Base-by-base conservation (phyloP, 2,797 vertebrate genomes). In the Taenioides sp. region DNA sequence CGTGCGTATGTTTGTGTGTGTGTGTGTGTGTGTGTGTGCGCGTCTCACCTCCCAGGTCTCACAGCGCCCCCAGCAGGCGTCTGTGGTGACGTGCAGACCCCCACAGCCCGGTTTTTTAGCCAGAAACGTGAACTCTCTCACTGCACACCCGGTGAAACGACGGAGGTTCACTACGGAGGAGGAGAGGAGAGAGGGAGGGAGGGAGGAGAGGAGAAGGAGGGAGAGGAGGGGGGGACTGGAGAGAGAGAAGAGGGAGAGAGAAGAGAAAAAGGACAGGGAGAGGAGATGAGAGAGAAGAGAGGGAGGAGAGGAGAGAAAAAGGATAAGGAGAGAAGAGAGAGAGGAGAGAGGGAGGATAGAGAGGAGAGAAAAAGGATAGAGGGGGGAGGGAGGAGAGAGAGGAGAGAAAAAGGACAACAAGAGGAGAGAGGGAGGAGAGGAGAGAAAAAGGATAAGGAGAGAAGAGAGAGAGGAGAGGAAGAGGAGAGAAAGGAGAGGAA, bases 21-120 rank as follows among this genome's bases (percentile, higher is more conserved):
- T 31, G 5, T 31, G 28, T 31, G 3, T 31, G 28, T 31, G 28
- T 31, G 28, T 31, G 28, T 2, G 49, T 6, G 4, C 0, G 1
- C 1, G 18, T 22, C 95, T 96, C 87, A 97, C 97, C 95, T 98
- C 96, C 96, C 97, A 99, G 77, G 97, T 98, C 93, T 97, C 94
- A 1, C 97, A 98, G 88, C 97, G 96, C 70, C 97, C 97, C 97
- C 97, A 98, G 93, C 97, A 98, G 67, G 97, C 96, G 0, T 98
- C 97, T 0, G 97, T 97, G 40, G 95, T 98, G 91, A 99, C 91
- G 61, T 95, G 92, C 82, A 97, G 80, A 0, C 89, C 91, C 1
- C 85, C 89, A 69, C 97, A 98, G 73, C 97, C 97, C 0, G 95
- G 94, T 43, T 98, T 98, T 87, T 85, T 95, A 66, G 95, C 96